These are phyloP conservation scores for Tyto alba DNA, from an alignment of 2,113 vertebrate genomes.

Conservation along the genomic window DNA sequence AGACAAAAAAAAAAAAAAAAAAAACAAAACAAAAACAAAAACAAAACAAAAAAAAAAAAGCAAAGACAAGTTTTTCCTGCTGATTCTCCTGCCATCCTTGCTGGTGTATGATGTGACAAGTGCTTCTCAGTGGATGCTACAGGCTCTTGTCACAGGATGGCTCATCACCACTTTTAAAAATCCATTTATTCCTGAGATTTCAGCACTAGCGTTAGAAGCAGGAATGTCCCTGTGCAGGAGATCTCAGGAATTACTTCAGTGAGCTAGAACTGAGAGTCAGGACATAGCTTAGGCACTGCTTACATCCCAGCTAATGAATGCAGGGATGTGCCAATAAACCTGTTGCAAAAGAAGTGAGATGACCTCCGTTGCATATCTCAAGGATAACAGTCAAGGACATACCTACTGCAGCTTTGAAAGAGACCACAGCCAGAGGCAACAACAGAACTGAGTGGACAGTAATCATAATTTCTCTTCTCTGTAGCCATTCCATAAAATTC, in stretches of 20 bases:
- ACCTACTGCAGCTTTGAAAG: neutral
- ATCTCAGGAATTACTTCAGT: neutral
- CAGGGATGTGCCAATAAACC: neutral
- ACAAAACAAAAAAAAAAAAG: neutral
- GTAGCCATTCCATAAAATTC: neutral
- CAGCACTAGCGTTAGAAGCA: neutral
- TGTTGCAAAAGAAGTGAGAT: neutral
- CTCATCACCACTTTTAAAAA: neutral
- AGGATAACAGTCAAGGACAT: neutral
- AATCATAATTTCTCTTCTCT: neutral
- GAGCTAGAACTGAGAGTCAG: neutral
- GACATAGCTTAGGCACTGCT: neutral
- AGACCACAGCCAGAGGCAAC: neutral
- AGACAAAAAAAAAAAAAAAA: neutral
- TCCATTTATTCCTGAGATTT: neutral
- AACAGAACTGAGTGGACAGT: neutral
- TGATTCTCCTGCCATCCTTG: neutral
- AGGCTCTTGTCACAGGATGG: neutral
- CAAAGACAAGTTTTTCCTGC: neutral
- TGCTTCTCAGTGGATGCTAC: neutral
- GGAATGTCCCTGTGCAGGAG: neutral
- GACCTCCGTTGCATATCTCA: neutral
- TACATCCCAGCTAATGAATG: neutral
- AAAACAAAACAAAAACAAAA: neutral
- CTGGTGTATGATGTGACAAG: neutral